Percentiles rank a stretch among this genome's conserved stretches.
Conservation (phyloP, 2,888 invertebrate genomes). For the Patella depressa region DNA sequence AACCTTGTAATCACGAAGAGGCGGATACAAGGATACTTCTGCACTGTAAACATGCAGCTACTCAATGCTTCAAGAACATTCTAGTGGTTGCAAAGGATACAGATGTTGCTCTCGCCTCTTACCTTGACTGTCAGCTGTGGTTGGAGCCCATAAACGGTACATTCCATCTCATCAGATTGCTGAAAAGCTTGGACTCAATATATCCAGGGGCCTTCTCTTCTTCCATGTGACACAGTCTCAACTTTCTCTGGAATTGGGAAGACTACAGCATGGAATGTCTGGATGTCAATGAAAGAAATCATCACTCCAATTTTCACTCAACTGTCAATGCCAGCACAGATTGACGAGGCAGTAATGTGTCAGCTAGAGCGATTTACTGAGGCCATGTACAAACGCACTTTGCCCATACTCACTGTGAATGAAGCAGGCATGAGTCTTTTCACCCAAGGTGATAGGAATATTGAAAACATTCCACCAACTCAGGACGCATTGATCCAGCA, state of each 20-base stretch:
- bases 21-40: background rate
- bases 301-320: background rate
- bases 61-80: no score
- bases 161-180: no score
- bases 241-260: background rate
- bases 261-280: background rate
- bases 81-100: no score
- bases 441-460: conserved; percentile 7
- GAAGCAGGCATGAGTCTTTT: background rate
- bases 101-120: no score
- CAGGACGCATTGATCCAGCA: conserved; percentile 2
- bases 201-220: background rate
- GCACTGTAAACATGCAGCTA: background rate
- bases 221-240: background rate
- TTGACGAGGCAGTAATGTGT: background rate
- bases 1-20: background rate
- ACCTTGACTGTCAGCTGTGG: no score
- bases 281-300: background rate
- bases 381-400: conserved; percentile 2
- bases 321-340: background rate
- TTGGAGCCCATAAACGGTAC: no score
- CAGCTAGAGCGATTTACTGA: conserved; percentile 4
- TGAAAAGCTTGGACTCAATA: no score
- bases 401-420: background rate
- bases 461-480: conserved; percentile 16